These are phyloP conservation scores for Dolomedes plantarius DNA, from an alignment of 2,888 invertebrate species.

Conservation along the genomic window DNA sequence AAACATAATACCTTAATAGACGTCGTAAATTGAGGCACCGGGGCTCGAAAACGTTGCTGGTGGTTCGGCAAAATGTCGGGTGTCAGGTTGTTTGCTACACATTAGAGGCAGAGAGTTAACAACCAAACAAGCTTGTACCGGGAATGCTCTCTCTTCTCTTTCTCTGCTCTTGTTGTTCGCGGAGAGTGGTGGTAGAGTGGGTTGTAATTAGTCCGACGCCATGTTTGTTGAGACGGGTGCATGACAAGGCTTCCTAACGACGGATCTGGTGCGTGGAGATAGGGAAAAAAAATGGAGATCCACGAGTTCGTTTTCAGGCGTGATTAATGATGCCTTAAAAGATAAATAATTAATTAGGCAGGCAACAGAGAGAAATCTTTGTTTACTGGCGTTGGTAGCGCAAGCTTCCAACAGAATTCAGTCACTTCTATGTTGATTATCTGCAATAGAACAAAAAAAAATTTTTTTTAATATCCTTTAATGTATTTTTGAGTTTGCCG, in stretches of 20 bases:
- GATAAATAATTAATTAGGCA: slow-evolving; percentile 68
- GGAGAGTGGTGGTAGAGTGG: not conserved
- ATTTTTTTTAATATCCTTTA: too few species aligned
- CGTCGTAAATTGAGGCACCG: slow-evolving; percentile 68
- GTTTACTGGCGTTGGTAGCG: slow-evolving; percentile 2
- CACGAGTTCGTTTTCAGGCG: slow-evolving; percentile 16
- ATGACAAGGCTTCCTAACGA: slow-evolving; percentile 34
- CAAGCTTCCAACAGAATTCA: not conserved
- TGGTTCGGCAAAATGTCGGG: slow-evolving; percentile 59
- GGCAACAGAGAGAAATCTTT: slow-evolving; percentile 29
- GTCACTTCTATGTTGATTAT: too few species aligned
- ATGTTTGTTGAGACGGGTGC: slow-evolving; percentile 55
- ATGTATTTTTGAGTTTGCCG: too few species aligned
- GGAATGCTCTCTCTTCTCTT: not conserved
- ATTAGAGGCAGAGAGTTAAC: slow-evolving; percentile 59
- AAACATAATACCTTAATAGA: slow-evolving; percentile 70
- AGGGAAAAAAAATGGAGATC: not conserved
- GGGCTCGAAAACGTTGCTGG: slow-evolving; percentile 42
- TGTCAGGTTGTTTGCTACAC: slow-evolving; percentile 69
- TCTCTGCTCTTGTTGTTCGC: not conserved
- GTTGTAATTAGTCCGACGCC: slow-evolving; percentile 62
- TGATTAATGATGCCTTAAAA: slow-evolving; percentile 40
- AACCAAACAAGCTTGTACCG: slow-evolving; percentile 45
- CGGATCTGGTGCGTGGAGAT: not conserved
- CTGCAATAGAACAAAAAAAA: too few species aligned